Evolutionary conservation across 1,140 invertebrate genomes (phyloP).

Genomic region (Cyphomyrmex costatus): DNA sequence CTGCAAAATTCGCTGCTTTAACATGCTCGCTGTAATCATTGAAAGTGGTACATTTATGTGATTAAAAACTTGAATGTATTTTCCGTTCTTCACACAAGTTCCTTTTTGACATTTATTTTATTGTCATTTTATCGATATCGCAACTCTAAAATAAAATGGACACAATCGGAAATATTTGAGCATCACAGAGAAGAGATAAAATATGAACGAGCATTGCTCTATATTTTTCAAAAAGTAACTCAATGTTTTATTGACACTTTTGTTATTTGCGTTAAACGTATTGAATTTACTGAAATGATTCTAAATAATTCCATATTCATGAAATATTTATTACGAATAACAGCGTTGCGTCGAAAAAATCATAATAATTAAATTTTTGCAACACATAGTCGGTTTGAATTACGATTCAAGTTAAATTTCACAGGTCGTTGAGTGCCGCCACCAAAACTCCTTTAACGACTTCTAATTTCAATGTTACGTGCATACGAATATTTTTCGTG

Average conservation of each 20-base stretch:
- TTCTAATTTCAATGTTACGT: conserved; percentile 42
- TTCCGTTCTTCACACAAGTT: background rate
- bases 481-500: conserved; percentile 46
- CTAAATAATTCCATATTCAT: background rate
- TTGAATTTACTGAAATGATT: background rate
- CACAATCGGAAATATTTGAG: background rate
- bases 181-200: background rate
- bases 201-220: background rate
- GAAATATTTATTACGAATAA: background rate
- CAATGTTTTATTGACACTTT: background rate
- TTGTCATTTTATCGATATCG: background rate
- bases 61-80: conserved; percentile 15
- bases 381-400: conserved; percentile 1
- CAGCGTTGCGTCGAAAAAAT: background rate
- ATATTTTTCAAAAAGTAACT: background rate
- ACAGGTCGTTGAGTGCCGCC: background rate
- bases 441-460: conserved; percentile 38
- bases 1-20: background rate
- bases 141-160: background rate
- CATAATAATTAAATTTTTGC: conserved; percentile 9
- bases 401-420: conserved; percentile 40
- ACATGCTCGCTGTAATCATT: background rate
- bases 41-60: conserved; percentile 9
- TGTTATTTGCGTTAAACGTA: background rate
- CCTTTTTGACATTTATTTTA: background rate